phyloP scores from a whole-genome alignment of 2,888 invertebrate species.

The Pegoplata infirma region DNA sequence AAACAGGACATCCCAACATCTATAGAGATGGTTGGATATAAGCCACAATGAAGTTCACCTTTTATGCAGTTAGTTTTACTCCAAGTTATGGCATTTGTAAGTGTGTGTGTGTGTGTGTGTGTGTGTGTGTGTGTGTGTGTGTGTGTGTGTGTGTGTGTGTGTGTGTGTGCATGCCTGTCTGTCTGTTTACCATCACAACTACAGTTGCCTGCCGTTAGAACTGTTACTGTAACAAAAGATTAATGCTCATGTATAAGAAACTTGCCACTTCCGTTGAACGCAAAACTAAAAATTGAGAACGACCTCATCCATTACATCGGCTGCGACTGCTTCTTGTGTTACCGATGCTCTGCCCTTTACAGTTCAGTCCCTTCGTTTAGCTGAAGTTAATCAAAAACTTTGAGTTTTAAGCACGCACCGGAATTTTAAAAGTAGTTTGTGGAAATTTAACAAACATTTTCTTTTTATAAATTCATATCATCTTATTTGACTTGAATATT shows the following conservation, averaged over 20 bases:
- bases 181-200: neutral
- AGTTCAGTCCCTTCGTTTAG: conserved; percentile 10
- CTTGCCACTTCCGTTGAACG: conserved; percentile 46
- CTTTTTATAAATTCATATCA: conserved; percentile 1
- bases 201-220: conserved; percentile 9
- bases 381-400: conserved; percentile 53
- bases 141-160: neutral
- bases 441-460: conserved; percentile 29
- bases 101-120: neutral
- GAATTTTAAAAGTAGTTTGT: conserved; percentile 50
- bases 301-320: conserved; percentile 36
- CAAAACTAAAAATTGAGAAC: conserved; percentile 38
- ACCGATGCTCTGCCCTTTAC: conserved; percentile 17
- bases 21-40: conserved; percentile 14
- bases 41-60: conserved; percentile 1
- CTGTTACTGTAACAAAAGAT: conserved; percentile 43
- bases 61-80: neutral
- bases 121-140: no score
- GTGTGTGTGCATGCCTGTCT: neutral
- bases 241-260: conserved; percentile 55
- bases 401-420: conserved; percentile 54
- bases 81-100: neutral
- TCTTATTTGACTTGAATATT: conserved; percentile 3
- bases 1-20: conserved; percentile 28
- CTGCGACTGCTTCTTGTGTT: conserved; percentile 23